Evolutionary conservation across 1,140 invertebrate species (phyloP), one percentile per base, ranked within the genome.

Genomic region (Drosophila carrolli): DNA sequence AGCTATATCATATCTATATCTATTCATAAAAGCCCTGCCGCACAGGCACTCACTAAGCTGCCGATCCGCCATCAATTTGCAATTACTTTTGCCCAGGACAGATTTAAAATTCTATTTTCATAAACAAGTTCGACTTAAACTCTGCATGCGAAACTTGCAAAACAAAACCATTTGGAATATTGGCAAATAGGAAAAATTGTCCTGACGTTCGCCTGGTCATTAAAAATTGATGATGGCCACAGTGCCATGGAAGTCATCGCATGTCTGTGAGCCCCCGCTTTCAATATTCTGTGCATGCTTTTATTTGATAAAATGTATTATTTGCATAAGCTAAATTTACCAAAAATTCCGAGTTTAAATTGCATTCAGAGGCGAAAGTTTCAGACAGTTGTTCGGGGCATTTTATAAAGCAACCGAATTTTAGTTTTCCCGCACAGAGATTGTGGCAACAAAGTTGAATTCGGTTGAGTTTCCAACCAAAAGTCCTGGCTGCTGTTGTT

Each of bases 51-150:
- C 23, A 23, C 23, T 23, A 23, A 23, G 27, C 60, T 19, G 70
- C 75, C 35, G 77, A 56, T 29, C 54, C 46, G 66, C 62, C 75
- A 83, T 88, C 83, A 86, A 88, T 86, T 83, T 79, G 67, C 78
- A 79, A 88, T 88, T 89, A 80, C 80, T 78, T 77, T 65, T 41
- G 53, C 67, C 72, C 61, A 68, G 56, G 59, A 65, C 55, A 56
- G 65, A 86, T 89, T 77, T 77, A 77, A 73, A 77, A 79, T 86
- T 88, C 76, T 41, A 89, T 88, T 83, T 78, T 59, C 66, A 63
- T 75, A 77, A 81, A 81, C 81, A 68, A 58, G 66, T 73, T 58
- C 29, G n/a, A 73, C 40, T 46, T 58, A 59, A 53, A 62, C 29
- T 38, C 35, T 43, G 19, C 7, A 37, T 6, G 23, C 23, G 23